phyloP scores from a whole-genome alignment of 1,140 invertebrate species.

The Drosophila rufa region DNA sequence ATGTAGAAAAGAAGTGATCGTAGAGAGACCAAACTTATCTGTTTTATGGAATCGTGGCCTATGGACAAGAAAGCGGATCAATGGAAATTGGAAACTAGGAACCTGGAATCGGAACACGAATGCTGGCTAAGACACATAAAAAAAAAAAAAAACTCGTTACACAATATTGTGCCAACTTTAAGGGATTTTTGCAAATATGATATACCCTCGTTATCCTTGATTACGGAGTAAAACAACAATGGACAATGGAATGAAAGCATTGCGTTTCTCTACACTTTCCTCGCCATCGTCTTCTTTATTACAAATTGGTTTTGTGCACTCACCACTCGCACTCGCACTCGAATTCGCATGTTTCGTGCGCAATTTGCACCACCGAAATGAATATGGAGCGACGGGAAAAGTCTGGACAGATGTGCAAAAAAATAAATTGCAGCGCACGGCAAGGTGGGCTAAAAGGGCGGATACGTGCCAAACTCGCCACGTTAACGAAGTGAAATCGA shows the following conservation, averaged over 20 bases:
- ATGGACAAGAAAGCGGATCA: too few relatives aligned
- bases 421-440: slow-evolving; percentile 54
- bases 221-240: slow-evolving; percentile 4
- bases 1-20: too few relatives aligned
- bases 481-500: slow-evolving; percentile 82
- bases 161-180: too few relatives aligned
- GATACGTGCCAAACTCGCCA: slow-evolving; percentile 70
- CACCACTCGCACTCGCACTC: slow-evolving; percentile 44
- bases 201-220: slow-evolving; percentile 2
- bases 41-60: too few relatives aligned
- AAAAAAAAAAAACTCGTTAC: too few relatives aligned
- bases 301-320: slow-evolving; percentile 82
- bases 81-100: too few relatives aligned
- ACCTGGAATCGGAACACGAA: too few relatives aligned
- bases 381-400: slow-evolving; percentile 60
- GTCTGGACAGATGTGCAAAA: slow-evolving; percentile 37
- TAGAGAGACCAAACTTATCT: too few relatives aligned
- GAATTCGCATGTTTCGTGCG: slow-evolving; percentile 73
- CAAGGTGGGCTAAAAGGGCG: slow-evolving; percentile 34
- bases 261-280: slow-evolving; percentile 52
- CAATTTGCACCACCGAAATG: slow-evolving; percentile 75
- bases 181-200: background rate
- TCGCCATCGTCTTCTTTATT: slow-evolving; percentile 76
- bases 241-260: slow-evolving; percentile 49
- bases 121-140: too few relatives aligned